Percentiles rank a stretch among this genome's conserved stretches.
Conservation (phyloP, 2,797 vertebrate genomes). For the Moxostoma hubbsi region DNA sequence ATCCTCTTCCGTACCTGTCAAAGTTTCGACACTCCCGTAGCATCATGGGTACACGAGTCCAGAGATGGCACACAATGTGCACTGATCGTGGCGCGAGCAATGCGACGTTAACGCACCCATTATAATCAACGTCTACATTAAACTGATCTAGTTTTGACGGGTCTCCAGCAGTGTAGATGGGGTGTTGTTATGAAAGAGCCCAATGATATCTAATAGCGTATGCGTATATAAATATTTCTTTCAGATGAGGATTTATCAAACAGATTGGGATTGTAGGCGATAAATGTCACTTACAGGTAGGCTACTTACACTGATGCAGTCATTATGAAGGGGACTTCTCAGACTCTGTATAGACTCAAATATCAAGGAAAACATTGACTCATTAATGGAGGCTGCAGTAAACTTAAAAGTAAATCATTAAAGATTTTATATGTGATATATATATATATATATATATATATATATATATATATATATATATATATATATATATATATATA, state of each 20-base stretch:
- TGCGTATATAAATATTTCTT: background rate
- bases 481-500: too few species aligned
- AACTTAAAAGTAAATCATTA: too few species aligned
- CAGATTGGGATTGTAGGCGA: too few species aligned
- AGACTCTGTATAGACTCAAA: too few species aligned
- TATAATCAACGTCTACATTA: background rate
- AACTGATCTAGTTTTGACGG: background rate
- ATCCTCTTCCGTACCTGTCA: slow-evolving; percentile 41
- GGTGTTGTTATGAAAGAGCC: too few species aligned
- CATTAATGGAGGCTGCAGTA: too few species aligned
- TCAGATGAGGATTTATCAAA: too few species aligned
- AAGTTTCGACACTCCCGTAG: slow-evolving; percentile 26
- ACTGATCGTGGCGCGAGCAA: background rate
- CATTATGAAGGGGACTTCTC: too few species aligned
- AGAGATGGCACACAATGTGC: background rate
- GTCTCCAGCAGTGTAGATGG: background rate
- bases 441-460: too few species aligned
- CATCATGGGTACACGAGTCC: slow-evolving; percentile 57
- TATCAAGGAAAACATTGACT: too few species aligned
- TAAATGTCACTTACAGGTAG: background rate
- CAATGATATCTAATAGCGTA: background rate
- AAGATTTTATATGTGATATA: too few species aligned
- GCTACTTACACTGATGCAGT: background rate
- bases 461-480: too few species aligned
- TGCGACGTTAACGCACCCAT: background rate